phyloP scores from a whole-genome alignment of 2,888 invertebrate species.

The Leptopterna dolabrata region DNA sequence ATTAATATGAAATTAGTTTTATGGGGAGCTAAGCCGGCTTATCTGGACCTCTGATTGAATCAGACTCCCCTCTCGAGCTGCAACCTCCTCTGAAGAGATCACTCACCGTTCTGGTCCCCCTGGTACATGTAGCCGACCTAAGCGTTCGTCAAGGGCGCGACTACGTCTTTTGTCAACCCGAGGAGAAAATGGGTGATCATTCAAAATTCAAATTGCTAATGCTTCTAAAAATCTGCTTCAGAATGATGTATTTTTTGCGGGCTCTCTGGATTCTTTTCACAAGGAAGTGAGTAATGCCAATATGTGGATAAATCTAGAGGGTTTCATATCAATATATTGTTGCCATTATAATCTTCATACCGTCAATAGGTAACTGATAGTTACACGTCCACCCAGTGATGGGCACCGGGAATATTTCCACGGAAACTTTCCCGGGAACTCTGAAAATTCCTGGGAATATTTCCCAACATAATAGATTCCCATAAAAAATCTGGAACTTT shows the following conservation, averaged over 20 bases:
- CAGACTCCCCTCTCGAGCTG: not conserved
- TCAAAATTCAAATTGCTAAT: not conserved
- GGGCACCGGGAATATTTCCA: too few relatives aligned
- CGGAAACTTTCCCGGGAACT: too few relatives aligned
- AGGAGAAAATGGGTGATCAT: not conserved
- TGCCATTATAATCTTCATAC: too few relatives aligned
- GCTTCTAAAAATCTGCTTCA: not conserved
- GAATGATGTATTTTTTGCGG: not conserved
- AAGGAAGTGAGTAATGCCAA: too few relatives aligned
- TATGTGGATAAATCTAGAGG: too few relatives aligned
- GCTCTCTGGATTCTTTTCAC: too few relatives aligned
- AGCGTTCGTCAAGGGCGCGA: not conserved
- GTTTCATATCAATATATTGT: too few relatives aligned
- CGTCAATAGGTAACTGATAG: too few relatives aligned
- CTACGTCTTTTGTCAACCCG: not conserved
- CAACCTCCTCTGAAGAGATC: not conserved
- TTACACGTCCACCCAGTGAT: too few relatives aligned
- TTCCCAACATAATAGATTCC: too few relatives aligned
- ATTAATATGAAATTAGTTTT: slow-evolving; percentile 52
- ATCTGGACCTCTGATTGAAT: slow-evolving; percentile 40
- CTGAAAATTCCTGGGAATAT: too few relatives aligned
- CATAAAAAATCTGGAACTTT: too few relatives aligned
- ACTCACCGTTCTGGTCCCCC: not conserved
- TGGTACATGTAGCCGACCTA: not conserved
- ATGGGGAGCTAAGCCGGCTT: slow-evolving; percentile 53